Evolutionary conservation across 2,797 vertebrate genomes (phyloP).

Genomic region (Myripristis murdjan): DNA sequence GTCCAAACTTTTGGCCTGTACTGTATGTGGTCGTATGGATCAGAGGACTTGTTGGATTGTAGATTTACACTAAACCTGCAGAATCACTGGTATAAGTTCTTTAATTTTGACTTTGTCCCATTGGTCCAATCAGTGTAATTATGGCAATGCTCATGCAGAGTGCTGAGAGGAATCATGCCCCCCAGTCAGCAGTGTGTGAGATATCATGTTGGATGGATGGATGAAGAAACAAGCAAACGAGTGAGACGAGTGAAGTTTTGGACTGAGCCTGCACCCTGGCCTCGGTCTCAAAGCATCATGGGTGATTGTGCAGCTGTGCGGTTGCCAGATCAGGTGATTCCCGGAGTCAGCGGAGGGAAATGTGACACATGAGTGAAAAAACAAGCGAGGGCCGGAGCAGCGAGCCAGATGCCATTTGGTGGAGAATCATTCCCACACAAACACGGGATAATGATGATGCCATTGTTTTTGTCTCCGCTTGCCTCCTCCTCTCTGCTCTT

Average conservation of each 20-base stretch:
- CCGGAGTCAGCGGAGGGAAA: constrained; percentile 20
- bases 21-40: too few species aligned
- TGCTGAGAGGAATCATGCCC: too few species aligned
- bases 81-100: too few species aligned
- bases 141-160: too few species aligned
- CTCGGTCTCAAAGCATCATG: neutral
- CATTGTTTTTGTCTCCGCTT: neutral
- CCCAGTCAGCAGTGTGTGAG: too few species aligned
- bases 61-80: too few species aligned
- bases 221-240: too few species aligned
- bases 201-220: too few species aligned
- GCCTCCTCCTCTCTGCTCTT: neutral
- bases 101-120: too few species aligned
- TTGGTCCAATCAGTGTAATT: too few species aligned
- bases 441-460: neutral
- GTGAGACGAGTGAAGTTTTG: neutral
- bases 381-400: neutral
- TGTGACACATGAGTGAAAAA: constrained; percentile 29
- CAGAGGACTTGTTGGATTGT: too few species aligned
- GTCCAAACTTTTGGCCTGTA: too few species aligned
- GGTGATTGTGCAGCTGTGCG: constrained; percentile 14
- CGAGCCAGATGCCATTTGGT: constrained; percentile 22
- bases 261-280: constrained; percentile 4
- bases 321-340: constrained; percentile 9
- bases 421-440: constrained; percentile 11